Conservation (phyloP, 2,888 invertebrate species). For the Cataglyphis altisquamis region DNA sequence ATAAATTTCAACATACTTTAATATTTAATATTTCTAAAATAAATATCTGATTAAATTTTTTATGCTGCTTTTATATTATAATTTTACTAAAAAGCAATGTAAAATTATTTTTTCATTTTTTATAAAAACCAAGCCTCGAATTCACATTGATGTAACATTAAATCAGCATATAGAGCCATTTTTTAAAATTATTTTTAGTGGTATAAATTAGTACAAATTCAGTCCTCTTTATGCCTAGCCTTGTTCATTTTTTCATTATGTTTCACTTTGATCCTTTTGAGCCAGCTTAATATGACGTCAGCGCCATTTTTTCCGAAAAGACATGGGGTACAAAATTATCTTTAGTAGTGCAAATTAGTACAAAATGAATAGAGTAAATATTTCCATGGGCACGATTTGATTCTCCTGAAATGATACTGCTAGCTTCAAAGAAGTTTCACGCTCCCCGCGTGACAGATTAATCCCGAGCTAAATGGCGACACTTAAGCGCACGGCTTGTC, state of each 20-base stretch:
- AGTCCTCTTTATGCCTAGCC: neutral
- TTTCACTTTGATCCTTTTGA: neutral
- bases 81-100: neutral
- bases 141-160: no score
- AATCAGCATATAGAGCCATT: no score
- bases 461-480: conserved; percentile 71
- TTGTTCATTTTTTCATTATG: no score
- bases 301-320: neutral
- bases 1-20: neutral
- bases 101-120: neutral
- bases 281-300: neutral
- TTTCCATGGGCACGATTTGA: neutral
- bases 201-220: neutral
- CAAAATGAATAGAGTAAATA: neutral
- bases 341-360: neutral
- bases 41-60: neutral
- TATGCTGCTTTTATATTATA: neutral
- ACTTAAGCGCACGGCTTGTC: conserved; percentile 65
- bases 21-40: neutral
- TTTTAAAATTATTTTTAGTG: no score
- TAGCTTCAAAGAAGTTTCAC: conserved; percentile 61
- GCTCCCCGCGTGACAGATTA: conserved; percentile 75
- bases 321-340: neutral
- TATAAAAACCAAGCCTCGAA: neutral
- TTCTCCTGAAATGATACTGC: neutral